Conservation (phyloP, 2,113 vertebrate species). For the Saguinus imperator region DNA sequence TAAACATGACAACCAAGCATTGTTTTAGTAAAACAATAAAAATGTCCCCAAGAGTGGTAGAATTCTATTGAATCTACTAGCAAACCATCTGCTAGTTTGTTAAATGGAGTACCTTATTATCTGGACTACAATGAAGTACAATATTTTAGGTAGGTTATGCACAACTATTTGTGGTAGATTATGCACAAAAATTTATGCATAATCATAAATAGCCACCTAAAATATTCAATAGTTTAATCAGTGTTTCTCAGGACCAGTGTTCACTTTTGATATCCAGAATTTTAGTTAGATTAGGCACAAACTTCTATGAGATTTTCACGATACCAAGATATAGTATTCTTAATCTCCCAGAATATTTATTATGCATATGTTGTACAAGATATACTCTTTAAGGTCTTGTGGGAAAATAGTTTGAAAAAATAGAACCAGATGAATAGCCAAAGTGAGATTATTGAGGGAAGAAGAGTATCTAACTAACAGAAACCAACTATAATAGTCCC, state of each 20-base stretch:
- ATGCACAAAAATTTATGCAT: no score
- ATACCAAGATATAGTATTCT: not conserved
- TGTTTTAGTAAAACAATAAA: conserved; percentile 17
- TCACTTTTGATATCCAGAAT: not conserved
- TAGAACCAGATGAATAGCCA: not conserved
- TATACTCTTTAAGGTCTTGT: not conserved
- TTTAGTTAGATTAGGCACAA: not conserved
- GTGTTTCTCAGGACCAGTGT: no score
- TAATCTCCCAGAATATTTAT: conserved; percentile 7
- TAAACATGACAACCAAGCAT: not conserved
- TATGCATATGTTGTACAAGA: not conserved
- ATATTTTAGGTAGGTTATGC: not conserved
- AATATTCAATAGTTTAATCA: no score
- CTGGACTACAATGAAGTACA: not conserved
- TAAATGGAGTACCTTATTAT: not conserved
- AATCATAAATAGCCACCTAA: no score
- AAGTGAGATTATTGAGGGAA: not conserved
- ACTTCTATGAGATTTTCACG: not conserved
- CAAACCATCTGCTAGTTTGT: not conserved
- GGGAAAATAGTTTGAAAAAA: conserved; percentile 26
- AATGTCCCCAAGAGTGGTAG: not conserved
- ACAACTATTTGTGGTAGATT: not conserved
- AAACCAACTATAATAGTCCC: not conserved
- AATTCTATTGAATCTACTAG: not conserved
- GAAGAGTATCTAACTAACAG: not conserved